Evolutionary conservation across 1,140 invertebrate genomes (phyloP), one percentile per base, ranked within the genome.

Genomic region (Drosophila lowei): DNA sequence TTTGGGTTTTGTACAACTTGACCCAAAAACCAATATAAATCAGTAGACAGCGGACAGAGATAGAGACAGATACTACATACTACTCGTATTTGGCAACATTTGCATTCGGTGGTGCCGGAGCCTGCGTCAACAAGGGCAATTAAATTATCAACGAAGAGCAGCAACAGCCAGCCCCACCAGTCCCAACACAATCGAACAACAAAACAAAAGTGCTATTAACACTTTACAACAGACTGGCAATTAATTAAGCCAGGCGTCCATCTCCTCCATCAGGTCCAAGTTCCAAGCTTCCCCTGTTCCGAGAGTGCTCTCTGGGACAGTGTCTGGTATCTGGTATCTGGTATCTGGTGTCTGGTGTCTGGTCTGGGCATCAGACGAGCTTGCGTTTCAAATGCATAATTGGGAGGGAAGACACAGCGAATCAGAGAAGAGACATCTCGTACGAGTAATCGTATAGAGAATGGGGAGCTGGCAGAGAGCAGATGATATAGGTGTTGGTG

Each of bases 151-250:
- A 56, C 44, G 34, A 42, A 18, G 8, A 48, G 48, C 30, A 3
- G 30, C 28, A 28, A 6, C 0, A 28, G 72, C 52, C 67, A 62
- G 23, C 4, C 21, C 21, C 21, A 23, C 21, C 60, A 59, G 58
- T 46, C 7, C 8, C 23, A 18, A 48, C 70, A 47, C 55, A 49
- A 72, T 73, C 62, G 60, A 60, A 49, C 76, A 70, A 61, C 57
- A 79, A 60, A 49, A 66, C 53, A 48, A 62, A 80, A 71, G 66
- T 74, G 54, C 61, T 73, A 74, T 81, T 79, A 85, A 80, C 67
- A 80, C 62, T 79, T 85, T 77, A 80, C 80, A 80, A 71, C 80
- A 86, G 67, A 50, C 60, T 59, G 72, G 77, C 68, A 80, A 85
- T 85, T 80, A 85, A 86, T 86, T 80, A 85, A 85, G 63, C 55